Evolutionary conservation across 2,888 invertebrate genomes (phyloP), one percentile per base, ranked within the genome.

Genomic region (Subacronicta megacephala): DNA sequence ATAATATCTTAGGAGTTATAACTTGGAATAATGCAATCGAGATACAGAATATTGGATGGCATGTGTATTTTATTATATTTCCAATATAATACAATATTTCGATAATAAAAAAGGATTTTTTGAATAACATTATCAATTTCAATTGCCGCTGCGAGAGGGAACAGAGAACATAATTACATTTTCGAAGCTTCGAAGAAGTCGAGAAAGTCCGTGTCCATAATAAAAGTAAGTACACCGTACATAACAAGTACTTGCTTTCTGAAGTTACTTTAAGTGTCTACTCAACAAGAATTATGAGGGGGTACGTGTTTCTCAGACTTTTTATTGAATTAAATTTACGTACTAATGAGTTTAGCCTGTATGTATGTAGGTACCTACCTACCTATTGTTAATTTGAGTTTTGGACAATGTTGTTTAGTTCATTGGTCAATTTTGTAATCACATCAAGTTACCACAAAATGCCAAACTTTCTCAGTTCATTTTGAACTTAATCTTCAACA

Each of bases 191-290:
- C 40, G 33, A 17, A 46, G 58, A 58, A 62, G 62, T 74, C 41
- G 23, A 54, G 51, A 70, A 68, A 54, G 49, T 62, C 68, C 65
- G 47, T 33, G 43, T 31, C 40, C 35, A 37, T 36, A 51, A 58
- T 50, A 56, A 68, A 72, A 69, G 31, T 53, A 50, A 66, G 53
- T 29, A 53, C 66, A 70, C 57, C 59, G 51, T 75, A 74, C 71
- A 63, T 53, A 58, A 67, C 69, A 68, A 68, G 73, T 75, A 75
- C 76, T 75, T 73, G 61, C 64, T 64, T 64, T 68, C 73, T 73
- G 56, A 73, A 77, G 69, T 77, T 68, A 71, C 71, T 75, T 67
- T 75, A 77, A 77, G 80, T 73, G 78, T 70, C 71, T 71, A 71
- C 73, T 78, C 77, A 69, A 63, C 61, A 64, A 70, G 69, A 78